A percentile compares a stretch with the other conserved stretches of the same genome.
phyloP scores from a whole-genome alignment of 2,797 vertebrate species.

The Crax fasciolata region DNA sequence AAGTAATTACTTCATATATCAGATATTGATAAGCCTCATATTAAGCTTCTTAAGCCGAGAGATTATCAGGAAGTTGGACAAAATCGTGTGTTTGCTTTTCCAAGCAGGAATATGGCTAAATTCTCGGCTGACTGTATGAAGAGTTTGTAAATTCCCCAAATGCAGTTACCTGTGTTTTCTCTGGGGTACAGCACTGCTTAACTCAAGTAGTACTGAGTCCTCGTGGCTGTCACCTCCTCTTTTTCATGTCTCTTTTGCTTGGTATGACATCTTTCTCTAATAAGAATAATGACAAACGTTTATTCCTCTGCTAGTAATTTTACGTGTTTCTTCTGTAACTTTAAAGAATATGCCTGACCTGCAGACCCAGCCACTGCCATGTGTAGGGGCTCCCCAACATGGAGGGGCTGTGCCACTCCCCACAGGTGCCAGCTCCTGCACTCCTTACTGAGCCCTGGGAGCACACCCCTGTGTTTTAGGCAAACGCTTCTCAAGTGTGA shows the following conservation, averaged over 20 bases:
- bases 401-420: rapidly evolving
- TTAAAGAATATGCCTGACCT: not conserved
- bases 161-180: not conserved
- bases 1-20: not conserved
- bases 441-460: not conserved
- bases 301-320: not conserved
- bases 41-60: not conserved
- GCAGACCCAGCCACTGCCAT: rapidly evolving
- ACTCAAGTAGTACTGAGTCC: not conserved
- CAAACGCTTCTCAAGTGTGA: rapidly evolving
- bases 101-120: not conserved
- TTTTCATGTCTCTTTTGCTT: not conserved
- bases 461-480: rapidly evolving
- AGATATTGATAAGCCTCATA: not conserved
- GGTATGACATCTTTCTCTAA: not conserved
- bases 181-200: not conserved
- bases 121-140: rapidly evolving
- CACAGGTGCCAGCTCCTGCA: rapidly evolving
- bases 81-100: not conserved
- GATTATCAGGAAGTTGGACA: not conserved
- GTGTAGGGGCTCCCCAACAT: rapidly evolving
- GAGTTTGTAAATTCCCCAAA: not conserved
- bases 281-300: not conserved
- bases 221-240: not conserved
- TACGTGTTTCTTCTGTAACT: not conserved